Evolutionary conservation across 1,140 invertebrate genomes (phyloP), one percentile per base, ranked within the genome.

Genomic region (Formica exsecta): DNA sequence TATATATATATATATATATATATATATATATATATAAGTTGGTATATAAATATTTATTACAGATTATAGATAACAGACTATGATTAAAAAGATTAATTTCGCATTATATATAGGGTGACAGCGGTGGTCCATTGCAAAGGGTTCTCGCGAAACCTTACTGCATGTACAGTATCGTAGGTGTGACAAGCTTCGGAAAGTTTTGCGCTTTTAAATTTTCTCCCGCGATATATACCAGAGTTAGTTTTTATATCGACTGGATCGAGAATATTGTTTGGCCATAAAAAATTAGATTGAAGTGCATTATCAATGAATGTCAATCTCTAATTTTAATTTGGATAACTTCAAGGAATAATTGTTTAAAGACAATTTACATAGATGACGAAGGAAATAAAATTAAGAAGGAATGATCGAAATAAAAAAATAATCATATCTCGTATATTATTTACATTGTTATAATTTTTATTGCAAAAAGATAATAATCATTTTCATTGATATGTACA

Each of bases 181-280:
- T 96, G 11, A 96, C 95, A 6, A 96, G 95, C 51, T 95, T 95
- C 77, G 96, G 96, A n/a, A 96, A 96, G 92, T 93, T 93, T 62
- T 96, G 96, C 87, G 96, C 93, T 7, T 94, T 94, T 62, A 92
- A 92, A 75, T 95, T 94, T 87, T 94, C 94, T 0, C 96, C 96
- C 19, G 96, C 95, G 0, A 93, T 97, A 5, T 97, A 97, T 89
- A 96, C 96, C 0, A 94, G 94, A 92, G 95, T 97, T 0, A 95
- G 96, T 22, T 93, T 95, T 36, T 97, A 96, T 89, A 83, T 96
- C 1, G 92, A 95, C 19, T 97, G 96, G 96, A 96, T 97, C 54
- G 96, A 96, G 91, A 92, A 91, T 59, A 94, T 94, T 6, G 73
- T 85, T 25, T 85, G 81, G 81, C 44, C 73, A 7, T 85, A 48